phyloP scores from a whole-genome alignment of 2,797 vertebrate genomes.

The Acrossocheilus fasciatus region DNA sequence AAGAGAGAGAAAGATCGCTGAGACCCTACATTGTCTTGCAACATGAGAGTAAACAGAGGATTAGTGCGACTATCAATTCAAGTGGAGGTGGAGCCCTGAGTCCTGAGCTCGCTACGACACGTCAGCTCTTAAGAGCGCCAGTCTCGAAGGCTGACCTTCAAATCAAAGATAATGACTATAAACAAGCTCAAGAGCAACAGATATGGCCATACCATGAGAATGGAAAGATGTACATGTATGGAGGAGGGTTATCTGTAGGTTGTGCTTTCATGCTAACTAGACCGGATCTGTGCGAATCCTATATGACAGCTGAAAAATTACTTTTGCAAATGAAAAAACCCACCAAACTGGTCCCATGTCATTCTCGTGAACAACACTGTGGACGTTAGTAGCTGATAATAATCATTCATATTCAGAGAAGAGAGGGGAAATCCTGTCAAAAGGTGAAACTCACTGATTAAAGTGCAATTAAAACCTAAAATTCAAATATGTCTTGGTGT shows the following conservation, averaged over 20 bases:
- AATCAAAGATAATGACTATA: conserved; percentile 26
- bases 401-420: not conserved
- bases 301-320: conserved; percentile 10
- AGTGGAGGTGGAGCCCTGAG: conserved; percentile 9
- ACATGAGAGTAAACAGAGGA: conserved; percentile 17
- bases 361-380: not conserved
- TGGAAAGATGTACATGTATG: not conserved
- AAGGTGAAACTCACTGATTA: not conserved
- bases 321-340: not conserved
- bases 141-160: conserved; percentile 7
- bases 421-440: not conserved
- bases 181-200: conserved; percentile 12
- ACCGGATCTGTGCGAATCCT: not conserved
- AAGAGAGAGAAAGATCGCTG: conserved; percentile 6
- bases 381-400: not conserved
- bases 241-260: not conserved
- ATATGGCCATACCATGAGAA: not conserved
- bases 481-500: not conserved
- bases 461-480: too few relatives aligned
- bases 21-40: conserved; percentile 23
- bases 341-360: not conserved
- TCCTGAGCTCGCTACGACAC: not conserved
- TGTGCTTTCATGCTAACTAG: conserved; percentile 1
- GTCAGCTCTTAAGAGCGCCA: not conserved
- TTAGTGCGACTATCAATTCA: conserved; percentile 12